Conservation (phyloP, 1,140 invertebrate genomes). For the Drosophila nannoptera region DNA sequence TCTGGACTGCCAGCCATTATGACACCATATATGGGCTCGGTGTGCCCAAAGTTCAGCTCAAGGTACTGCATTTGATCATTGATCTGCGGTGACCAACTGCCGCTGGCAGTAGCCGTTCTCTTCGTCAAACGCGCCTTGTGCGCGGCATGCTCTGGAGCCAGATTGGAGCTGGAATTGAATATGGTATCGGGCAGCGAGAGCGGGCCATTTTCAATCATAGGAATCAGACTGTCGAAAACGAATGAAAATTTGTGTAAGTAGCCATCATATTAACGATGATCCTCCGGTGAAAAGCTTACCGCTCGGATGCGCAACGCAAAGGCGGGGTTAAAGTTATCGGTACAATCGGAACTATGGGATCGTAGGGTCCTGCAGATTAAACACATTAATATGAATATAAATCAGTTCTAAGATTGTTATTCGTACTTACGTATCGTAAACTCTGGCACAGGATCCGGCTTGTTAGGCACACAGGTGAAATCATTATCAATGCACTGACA, state of each 20-base stretch:
- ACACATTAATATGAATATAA: neutral
- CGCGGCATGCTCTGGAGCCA: conserved; percentile 80
- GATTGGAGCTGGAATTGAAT: conserved; percentile 82
- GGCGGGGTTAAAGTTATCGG: conserved; percentile 80
- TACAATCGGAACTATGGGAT: conserved; percentile 63
- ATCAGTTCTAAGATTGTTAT: neutral
- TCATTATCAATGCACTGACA: conserved; percentile 89
- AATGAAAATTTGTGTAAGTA: neutral
- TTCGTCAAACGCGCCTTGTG: conserved; percentile 80
- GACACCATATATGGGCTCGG: conserved; percentile 86
- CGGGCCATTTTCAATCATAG: conserved; percentile 81
- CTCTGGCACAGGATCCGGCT: conserved; percentile 52
- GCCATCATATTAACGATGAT: neutral
- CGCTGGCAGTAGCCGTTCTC: conserved; percentile 65
- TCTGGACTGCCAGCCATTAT: conserved; percentile 84
- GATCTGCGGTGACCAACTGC: conserved; percentile 83
- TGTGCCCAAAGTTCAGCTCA: conserved; percentile 84
- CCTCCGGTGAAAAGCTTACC: conserved; percentile 54
- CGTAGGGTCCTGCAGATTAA: conserved; percentile 16
- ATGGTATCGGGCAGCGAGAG: conserved; percentile 80
- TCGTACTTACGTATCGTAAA: conserved; percentile 7
- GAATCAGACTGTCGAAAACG: conserved; percentile 75
- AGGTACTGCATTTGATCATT: conserved; percentile 83
- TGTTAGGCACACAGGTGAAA: conserved; percentile 82
- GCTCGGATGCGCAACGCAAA: conserved; percentile 79